These are phyloP conservation scores for Blera fallax DNA, from an alignment of 2,888 invertebrate genomes.

Conservation along the genomic window DNA sequence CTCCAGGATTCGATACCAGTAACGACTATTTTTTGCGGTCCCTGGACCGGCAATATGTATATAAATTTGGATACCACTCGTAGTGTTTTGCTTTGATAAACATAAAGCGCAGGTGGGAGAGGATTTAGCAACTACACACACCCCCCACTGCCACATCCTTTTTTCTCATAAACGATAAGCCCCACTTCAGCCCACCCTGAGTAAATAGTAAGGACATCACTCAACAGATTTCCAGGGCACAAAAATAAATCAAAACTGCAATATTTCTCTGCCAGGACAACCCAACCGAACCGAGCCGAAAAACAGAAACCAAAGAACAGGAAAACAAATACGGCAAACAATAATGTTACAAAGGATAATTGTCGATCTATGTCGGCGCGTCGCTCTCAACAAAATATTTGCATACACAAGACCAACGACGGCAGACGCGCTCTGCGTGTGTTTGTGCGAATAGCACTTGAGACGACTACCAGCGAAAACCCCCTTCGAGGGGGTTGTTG, in stretches of 20 bases:
- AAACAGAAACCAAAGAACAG: conserved; percentile 35
- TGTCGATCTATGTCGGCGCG: conserved; percentile 62
- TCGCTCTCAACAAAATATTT: conserved; percentile 53
- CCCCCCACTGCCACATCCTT: neutral
- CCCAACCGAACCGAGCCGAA: neutral
- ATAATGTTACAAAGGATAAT: conserved; percentile 69
- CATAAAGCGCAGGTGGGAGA: no score
- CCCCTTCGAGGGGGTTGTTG: conserved; percentile 37
- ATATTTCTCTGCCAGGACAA: conserved; percentile 17
- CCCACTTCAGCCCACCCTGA: conserved; percentile 11
- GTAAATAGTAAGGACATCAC: conserved; percentile 45
- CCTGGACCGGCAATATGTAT: no score
- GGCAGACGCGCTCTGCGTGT: conserved; percentile 26
- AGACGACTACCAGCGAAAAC: conserved; percentile 40
- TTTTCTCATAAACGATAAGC: conserved; percentile 24
- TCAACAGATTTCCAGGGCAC: conserved; percentile 58
- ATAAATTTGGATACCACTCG: no score
- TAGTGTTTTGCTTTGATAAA: no score
- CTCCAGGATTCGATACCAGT: no score
- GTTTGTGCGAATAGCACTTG: conserved; percentile 51
- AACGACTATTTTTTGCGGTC: no score
- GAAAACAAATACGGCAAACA: conserved; percentile 66
- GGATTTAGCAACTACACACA: no score
- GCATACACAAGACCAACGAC: conserved; percentile 40
- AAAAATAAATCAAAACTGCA: conserved; percentile 65